Evolutionary conservation across 2,888 invertebrate species (phyloP), one percentile per base, ranked within the genome.

Genomic region (Calliphora vomitoria): DNA sequence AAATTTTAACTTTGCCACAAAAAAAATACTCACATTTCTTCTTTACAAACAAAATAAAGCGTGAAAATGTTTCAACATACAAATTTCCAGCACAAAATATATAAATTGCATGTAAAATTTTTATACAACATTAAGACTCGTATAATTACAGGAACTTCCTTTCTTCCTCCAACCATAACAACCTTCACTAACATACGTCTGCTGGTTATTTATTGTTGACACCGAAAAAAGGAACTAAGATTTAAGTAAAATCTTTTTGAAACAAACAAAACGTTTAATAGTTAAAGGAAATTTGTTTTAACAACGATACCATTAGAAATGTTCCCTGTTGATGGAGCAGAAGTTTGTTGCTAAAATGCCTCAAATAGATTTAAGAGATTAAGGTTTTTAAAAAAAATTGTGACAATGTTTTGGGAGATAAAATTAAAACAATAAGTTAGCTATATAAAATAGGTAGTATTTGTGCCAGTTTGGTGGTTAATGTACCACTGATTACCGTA

Each of bases 31-130:
- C 8, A 20, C 18, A 20, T 35, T 35, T 35, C 5, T 20, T 20
- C 55, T 58, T 58, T 58, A 4, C 62, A 35, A 47, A 75, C 31
- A 62, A 62, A 62, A 47, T 50, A 50, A 55, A 71, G 11, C 38
- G 53, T 71, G 55, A 55, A 71, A 50, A 50, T 35, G 5, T 69
- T 53, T 68, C 11, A 55, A 41, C 8, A 35, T 62, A 62, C 35
- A 62, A 8, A 13, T 18, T 53, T 31, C 8, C 10, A 71, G 13
- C 55, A 35, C 6, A 72, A 72, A 53, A 15, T 18, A 55, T 58
- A 58, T 58, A 41, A 55, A 25, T 69, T 8, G 47, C 10, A 60
- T 8, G 15, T 35, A 44, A n/a, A 15, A 44, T 44, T 3, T 20
- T 18, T 20, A 8, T n/a, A 35, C 11, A 25, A 41, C 15, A 38